Conservation (phyloP, 2,797 vertebrate species). For the Darevskia mixta region DNA sequence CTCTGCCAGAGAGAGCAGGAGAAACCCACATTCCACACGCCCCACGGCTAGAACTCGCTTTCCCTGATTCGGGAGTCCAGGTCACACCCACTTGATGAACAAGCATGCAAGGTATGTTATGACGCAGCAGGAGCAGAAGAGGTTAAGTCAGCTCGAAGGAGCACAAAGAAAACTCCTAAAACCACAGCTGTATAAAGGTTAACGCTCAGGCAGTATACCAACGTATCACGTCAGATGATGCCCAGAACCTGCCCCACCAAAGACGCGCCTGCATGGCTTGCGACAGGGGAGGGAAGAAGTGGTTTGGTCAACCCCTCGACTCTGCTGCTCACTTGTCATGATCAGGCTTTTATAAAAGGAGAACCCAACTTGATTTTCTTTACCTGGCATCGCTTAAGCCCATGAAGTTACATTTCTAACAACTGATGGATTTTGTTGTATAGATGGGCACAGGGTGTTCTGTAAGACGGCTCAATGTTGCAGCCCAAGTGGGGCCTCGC, state of each 20-base stretch:
- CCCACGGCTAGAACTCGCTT: background rate
- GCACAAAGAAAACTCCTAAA: background rate
- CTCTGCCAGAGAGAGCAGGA: background rate
- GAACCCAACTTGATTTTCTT: background rate
- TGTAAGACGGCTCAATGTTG: background rate
- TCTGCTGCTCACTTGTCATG: slow-evolving; percentile 30
- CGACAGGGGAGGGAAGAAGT: background rate
- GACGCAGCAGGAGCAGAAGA: background rate
- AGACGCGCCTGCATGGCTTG: slow-evolving; percentile 3
- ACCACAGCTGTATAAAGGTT: background rate
- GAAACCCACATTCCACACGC: background rate
- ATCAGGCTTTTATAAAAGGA: background rate
- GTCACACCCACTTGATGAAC: background rate
- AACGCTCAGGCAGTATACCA: background rate
- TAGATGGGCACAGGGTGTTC: background rate
- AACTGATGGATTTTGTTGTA: background rate
- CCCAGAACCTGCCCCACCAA: slow-evolving; percentile 41
- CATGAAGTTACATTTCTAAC: background rate
- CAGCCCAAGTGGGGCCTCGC: background rate
- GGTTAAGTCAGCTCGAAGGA: background rate
- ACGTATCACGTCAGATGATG: background rate
- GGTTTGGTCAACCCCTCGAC: background rate
- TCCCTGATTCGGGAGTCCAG: background rate
- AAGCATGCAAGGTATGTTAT: background rate
- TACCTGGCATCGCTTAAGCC: background rate